A percentile compares a stretch with the other conserved stretches of the same genome.
Conservation (phyloP, 2,888 invertebrate species). For the Mesorhabditis spiculigera region DNA sequence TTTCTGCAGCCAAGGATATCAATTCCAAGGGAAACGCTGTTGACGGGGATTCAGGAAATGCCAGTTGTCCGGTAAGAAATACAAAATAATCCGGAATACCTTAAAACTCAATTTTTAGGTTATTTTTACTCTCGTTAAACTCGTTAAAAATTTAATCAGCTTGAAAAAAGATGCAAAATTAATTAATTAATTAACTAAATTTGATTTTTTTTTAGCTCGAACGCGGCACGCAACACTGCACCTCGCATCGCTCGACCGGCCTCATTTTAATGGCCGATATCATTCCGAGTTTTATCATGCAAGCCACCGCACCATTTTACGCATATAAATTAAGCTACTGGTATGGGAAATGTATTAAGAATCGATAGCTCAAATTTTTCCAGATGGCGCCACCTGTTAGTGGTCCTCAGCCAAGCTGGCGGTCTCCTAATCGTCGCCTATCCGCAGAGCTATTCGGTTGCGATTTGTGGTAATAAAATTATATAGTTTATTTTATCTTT, state of each 20-base stretch:
- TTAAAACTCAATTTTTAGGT: too few species aligned
- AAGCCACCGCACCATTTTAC: background rate
- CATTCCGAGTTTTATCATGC: background rate
- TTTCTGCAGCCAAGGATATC: too few species aligned
- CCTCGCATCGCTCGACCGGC: background rate
- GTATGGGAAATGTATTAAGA: background rate
- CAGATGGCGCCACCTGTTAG: background rate
- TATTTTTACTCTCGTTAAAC: too few species aligned
- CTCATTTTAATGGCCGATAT: background rate
- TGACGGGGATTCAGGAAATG: too few species aligned
- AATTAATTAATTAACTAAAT: too few species aligned
- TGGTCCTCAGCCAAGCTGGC: background rate
- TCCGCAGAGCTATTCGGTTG: background rate
- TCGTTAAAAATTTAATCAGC: too few species aligned
- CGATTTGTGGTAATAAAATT: too few species aligned
- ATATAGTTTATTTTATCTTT: too few species aligned
- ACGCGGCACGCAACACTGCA: background rate
- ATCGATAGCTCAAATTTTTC: background rate
- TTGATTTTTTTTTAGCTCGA: background rate
- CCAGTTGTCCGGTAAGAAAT: too few species aligned
- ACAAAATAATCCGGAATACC: too few species aligned
- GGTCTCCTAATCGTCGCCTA: background rate
- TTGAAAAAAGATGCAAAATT: too few species aligned
- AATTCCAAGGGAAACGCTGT: too few species aligned
- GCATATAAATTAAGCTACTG: background rate